phyloP scores from a whole-genome alignment of 2,113 vertebrate species.

The Pteruthius melanotis region DNA sequence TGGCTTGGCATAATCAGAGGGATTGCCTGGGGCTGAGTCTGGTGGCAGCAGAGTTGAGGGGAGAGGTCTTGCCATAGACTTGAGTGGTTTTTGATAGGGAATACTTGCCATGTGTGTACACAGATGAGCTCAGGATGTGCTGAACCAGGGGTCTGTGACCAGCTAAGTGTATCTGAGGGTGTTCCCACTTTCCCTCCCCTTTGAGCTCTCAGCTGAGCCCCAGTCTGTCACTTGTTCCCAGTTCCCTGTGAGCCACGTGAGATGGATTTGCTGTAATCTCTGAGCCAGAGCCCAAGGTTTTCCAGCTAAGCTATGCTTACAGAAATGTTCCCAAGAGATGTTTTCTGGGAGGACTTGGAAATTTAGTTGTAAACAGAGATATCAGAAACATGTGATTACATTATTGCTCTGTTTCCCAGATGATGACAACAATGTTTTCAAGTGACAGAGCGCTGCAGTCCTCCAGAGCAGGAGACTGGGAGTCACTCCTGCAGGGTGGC shows the following conservation, averaged over 20 bases:
- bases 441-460: not conserved
- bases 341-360: not conserved
- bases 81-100: not conserved
- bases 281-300: not conserved
- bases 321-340: not conserved
- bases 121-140: not conserved
- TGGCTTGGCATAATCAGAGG: not conserved
- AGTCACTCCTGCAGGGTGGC: not conserved
- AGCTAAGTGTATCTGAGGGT: not conserved
- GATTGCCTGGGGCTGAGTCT: not conserved
- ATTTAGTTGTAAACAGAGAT: not conserved
- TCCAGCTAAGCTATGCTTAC: not conserved
- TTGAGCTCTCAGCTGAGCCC: not conserved
- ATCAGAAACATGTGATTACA: not conserved
- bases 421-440: not conserved
- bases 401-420: not conserved
- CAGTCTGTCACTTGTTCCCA: not conserved
- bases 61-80: not conserved
- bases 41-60: not conserved
- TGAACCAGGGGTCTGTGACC: not conserved
- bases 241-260: not conserved
- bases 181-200: not conserved
- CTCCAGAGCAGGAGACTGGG: not conserved
- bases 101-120: not conserved
- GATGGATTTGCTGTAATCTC: not conserved